Percentiles rank a stretch among this genome's conserved stretches.
Conservation (phyloP, 64 coral and sea anemone genomes). For the Dendronephthya gigantea region DNA sequence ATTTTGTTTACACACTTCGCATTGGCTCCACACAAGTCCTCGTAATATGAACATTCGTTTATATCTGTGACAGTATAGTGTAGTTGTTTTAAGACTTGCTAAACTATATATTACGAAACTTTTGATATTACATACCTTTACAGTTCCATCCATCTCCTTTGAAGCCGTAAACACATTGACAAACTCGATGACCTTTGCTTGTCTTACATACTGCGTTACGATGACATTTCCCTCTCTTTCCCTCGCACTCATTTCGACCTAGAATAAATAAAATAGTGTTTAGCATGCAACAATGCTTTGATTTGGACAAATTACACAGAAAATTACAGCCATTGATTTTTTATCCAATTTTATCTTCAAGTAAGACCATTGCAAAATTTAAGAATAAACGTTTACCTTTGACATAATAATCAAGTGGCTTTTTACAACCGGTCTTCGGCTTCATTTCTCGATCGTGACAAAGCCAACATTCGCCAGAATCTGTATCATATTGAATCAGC, state of each 20-base stretch:
- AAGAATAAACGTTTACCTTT: not conserved
- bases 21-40: not conserved
- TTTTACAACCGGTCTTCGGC: too few species aligned
- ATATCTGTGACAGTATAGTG: not conserved
- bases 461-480: too few species aligned
- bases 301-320: too few species aligned
- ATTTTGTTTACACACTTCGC: not conserved
- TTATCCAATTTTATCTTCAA: too few species aligned
- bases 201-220: not conserved
- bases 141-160: not conserved
- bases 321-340: too few species aligned
- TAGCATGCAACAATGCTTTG: too few species aligned
- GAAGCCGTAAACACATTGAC: not conserved
- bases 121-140: too few species aligned
- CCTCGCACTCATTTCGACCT: not conserved
- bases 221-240: not conserved
- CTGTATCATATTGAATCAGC: too few species aligned
- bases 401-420: not conserved
- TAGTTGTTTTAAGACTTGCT: too few species aligned
- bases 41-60: not conserved
- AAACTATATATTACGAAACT: too few species aligned
- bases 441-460: too few species aligned
- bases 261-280: not conserved
- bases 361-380: not conserved
- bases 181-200: not conserved